These are phyloP conservation scores for Bombycilla garrulus DNA, from an alignment of 2,113 vertebrate genomes.

Conservation along the genomic window DNA sequence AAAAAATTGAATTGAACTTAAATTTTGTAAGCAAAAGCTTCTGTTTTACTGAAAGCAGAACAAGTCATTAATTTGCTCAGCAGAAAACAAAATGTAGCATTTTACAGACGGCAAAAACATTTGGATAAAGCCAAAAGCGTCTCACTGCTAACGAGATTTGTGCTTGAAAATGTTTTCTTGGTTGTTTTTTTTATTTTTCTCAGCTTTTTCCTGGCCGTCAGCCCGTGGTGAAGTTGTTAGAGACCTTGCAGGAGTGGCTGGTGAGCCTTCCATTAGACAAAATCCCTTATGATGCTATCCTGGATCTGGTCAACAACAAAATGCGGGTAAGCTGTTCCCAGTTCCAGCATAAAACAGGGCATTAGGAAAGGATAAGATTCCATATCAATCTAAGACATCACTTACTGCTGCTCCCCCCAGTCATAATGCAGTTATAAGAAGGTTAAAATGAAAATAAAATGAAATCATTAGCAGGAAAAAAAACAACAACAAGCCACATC, in stretches of 20 bases:
- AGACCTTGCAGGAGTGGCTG: constrained; percentile 93
- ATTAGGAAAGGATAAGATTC: constrained; percentile 53
- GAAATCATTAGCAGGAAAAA: neutral
- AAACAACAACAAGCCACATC: neutral
- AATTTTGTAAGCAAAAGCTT: neutral
- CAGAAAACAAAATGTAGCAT: neutral
- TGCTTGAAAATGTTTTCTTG: neutral
- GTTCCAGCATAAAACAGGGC: neutral
- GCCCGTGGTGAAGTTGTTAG: constrained; percentile 87
- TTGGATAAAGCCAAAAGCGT: neutral
- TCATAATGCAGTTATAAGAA: constrained; percentile 62
- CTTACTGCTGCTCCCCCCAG: constrained; percentile 11
- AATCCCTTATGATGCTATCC: constrained; percentile 89
- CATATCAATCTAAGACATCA: neutral
- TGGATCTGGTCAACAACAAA: constrained; percentile 96
- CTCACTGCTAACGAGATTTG: neutral
- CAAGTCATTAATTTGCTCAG: neutral
- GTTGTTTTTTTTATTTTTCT: neutral
- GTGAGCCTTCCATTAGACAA: constrained; percentile 87
- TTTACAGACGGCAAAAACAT: neutral
- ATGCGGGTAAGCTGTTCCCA: constrained; percentile 83
- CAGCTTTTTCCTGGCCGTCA: constrained; percentile 89
- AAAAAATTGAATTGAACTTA: neutral
- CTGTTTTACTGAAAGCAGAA: neutral
- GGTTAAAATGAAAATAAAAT: constrained; percentile 56